These are phyloP conservation scores for Botia kubotai DNA, from an alignment of 2,797 vertebrate genomes.

Conservation along the genomic window DNA sequence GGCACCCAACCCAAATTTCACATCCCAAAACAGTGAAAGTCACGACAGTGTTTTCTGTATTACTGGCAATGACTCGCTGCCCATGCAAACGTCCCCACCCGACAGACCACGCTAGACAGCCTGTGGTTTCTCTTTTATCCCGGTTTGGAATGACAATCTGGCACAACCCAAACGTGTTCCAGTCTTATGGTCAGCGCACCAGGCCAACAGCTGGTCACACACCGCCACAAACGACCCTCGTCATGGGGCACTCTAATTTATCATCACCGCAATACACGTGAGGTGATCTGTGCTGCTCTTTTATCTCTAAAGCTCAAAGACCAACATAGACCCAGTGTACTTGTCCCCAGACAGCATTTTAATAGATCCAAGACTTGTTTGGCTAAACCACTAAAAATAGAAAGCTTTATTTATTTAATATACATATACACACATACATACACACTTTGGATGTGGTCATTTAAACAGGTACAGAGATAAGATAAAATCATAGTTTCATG, in stretches of 20 bases:
- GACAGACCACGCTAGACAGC: slow-evolving; percentile 52
- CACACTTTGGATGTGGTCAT: too few relatives aligned
- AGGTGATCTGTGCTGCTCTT: slow-evolving; percentile 42
- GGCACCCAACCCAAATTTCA: slow-evolving; percentile 44
- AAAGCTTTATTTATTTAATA: neutral
- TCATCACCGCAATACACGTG: slow-evolving; percentile 16
- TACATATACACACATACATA: too few relatives aligned
- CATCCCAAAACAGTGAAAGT: slow-evolving; percentile 54
- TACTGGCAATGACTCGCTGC: slow-evolving; percentile 45
- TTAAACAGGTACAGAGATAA: too few relatives aligned
- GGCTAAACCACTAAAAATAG: neutral
- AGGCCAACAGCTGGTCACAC: slow-evolving; percentile 58
- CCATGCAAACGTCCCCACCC: slow-evolving; percentile 52
- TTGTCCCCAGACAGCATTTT: neutral
- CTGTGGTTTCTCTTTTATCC: slow-evolving; percentile 53
- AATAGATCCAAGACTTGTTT: neutral
- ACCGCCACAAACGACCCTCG: slow-evolving; percentile 49
- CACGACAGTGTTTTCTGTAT: slow-evolving; percentile 51
- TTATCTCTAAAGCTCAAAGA: slow-evolving; percentile 13
- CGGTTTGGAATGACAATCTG: slow-evolving; percentile 52
- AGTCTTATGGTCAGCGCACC: slow-evolving; percentile 45
- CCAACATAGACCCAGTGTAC: neutral
- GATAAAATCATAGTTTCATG: neutral
- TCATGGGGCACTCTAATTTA: neutral
- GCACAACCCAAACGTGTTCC: slow-evolving; percentile 57